Percentiles rank a stretch among this genome's conserved stretches.
Conservation (phyloP, 1,140 invertebrate species). For the Leptinotarsa lineolata region DNA sequence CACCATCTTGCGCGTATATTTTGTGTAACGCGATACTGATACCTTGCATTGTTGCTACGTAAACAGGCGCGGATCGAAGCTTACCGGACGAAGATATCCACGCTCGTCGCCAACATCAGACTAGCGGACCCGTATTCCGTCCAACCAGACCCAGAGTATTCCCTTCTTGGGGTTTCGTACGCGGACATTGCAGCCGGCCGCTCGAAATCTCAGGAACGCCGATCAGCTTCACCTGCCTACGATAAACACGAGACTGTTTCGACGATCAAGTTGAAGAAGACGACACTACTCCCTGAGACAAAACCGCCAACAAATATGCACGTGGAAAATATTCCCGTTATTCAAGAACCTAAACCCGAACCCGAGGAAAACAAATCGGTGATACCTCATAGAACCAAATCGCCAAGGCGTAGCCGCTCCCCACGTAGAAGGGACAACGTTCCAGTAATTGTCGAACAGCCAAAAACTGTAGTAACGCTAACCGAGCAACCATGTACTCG, state of each 20-base stretch:
- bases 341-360: conserved; percentile 3
- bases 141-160: conserved; percentile 51
- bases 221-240: conserved; percentile 24
- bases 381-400: conserved; percentile 35
- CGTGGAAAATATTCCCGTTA: conserved; percentile 18
- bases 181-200: conserved; percentile 55
- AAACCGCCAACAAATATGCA: background rate
- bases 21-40: conserved; percentile 49
- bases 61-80: conserved; percentile 74
- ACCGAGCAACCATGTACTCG: background rate
- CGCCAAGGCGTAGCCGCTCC: conserved; percentile 53
- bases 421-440: conserved; percentile 46
- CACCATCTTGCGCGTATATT: conserved; percentile 47
- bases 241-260: conserved; percentile 24
- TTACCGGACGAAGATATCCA: conserved; percentile 68
- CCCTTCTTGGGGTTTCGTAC: conserved; percentile 58
- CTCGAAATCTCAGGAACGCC: conserved; percentile 44
- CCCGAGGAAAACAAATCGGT: background rate
- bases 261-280: conserved; percentile 22
- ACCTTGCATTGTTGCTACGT: conserved; percentile 59
- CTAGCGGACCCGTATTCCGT: conserved; percentile 74
- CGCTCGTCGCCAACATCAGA: conserved; percentile 70
- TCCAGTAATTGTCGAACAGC: conserved; percentile 14
- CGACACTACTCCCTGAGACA: conserved; percentile 26
- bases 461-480: background rate